Percentiles rank a stretch among this genome's conserved stretches.
Conservation (phyloP, 2,888 invertebrate genomes). For the Epinotia brunnichana region DNA sequence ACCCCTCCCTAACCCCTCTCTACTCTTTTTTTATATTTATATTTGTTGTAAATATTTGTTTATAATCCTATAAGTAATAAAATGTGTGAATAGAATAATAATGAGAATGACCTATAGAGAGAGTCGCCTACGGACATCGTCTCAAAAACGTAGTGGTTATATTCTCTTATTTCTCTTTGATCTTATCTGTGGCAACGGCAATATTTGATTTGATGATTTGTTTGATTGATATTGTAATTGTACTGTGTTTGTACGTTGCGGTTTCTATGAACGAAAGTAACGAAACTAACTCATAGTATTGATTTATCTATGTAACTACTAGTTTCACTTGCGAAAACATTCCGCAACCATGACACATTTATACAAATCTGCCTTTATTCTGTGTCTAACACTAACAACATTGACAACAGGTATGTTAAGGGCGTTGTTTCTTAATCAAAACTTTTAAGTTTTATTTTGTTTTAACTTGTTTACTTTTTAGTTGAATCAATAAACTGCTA, state of each 20-base stretch:
- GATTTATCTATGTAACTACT: constrained; percentile 35
- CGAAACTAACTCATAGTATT: constrained; percentile 5
- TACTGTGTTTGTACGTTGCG: not conserved
- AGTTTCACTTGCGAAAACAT: constrained; percentile 10
- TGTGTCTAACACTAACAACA: constrained; percentile 53
- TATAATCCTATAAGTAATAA: too few relatives aligned
- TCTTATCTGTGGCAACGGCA: too few relatives aligned
- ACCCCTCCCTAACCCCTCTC: too few relatives aligned
- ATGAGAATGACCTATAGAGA: too few relatives aligned
- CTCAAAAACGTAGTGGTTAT: too few relatives aligned
- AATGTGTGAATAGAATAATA: too few relatives aligned
- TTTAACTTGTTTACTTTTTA: constrained; percentile 64
- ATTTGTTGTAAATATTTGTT: too few relatives aligned
- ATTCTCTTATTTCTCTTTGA: too few relatives aligned
- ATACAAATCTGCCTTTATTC: constrained; percentile 49
- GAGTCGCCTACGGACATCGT: too few relatives aligned
- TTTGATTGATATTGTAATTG: too few relatives aligned
- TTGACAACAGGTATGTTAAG: constrained; percentile 63
- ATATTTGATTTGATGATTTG: too few relatives aligned
- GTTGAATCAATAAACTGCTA: constrained; percentile 90
- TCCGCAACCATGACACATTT: constrained; percentile 50
- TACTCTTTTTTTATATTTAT: too few relatives aligned
- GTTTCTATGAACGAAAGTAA: not conserved
- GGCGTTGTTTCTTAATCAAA: constrained; percentile 57
- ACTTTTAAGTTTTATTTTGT: constrained; percentile 50